Conservation (phyloP, 2,797 vertebrate genomes). For the Diglossa cyanea region DNA sequence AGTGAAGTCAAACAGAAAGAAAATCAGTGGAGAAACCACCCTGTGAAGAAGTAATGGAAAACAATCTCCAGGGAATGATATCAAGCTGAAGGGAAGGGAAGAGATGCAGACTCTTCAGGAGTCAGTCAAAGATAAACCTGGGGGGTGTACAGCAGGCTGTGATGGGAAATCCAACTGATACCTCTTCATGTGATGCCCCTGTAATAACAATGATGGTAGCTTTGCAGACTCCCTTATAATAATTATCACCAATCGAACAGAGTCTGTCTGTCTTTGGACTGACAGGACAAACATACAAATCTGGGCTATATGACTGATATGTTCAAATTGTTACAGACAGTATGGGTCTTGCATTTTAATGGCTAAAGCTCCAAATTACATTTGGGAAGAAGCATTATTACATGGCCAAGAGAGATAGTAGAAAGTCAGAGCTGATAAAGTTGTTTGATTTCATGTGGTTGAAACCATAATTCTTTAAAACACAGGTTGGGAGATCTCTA, state of each 20-base stretch:
- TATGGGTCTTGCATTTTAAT: neutral
- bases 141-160: accelerated
- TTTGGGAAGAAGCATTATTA: neutral
- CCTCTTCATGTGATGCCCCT: neutral
- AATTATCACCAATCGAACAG: neutral
- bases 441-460: neutral
- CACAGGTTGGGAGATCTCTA: neutral
- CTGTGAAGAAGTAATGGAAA: neutral
- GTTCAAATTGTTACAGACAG: accelerated
- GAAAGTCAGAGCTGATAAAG: neutral
- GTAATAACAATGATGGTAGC: neutral
- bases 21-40: neutral
- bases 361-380: neutral
- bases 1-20: neutral
- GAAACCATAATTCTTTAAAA: neutral
- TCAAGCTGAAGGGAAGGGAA: neutral
- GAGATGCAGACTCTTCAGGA: neutral
- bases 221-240: neutral
- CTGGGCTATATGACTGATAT: neutral
- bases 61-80: neutral
- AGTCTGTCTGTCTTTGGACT: neutral
- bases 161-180: neutral
- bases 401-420: neutral
- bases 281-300: neutral
- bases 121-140: neutral